A percentile compares a stretch with the other conserved stretches of the same genome.
phyloP scores from a whole-genome alignment of 2,797 vertebrate species.

The Streptopelia turtur region DNA sequence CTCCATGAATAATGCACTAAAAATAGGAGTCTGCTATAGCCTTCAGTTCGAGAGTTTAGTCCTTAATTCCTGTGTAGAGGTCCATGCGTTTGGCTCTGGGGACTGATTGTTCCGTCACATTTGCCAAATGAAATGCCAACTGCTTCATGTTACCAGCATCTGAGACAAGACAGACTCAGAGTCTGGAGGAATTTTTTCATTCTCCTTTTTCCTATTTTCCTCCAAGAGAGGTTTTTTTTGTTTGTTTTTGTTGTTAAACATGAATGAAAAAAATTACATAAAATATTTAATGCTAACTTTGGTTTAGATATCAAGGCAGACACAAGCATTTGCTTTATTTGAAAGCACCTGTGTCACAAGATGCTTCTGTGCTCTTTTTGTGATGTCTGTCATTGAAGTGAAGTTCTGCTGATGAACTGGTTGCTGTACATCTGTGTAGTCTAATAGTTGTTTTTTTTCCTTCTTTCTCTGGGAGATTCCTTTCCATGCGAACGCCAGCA shows the following conservation, averaged over 20 bases:
- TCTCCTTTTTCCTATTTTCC: not conserved
- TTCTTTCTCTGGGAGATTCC: not conserved
- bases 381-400: not conserved
- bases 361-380: not conserved
- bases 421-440: not conserved
- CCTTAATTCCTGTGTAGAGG: not conserved
- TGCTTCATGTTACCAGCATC: not conserved
- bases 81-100: not conserved
- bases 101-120: not conserved
- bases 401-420: not conserved
- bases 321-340: not conserved
- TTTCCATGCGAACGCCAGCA: not conserved
- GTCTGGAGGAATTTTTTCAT: not conserved
- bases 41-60: not conserved
- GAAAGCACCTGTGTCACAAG: not conserved
- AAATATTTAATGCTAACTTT: not conserved
- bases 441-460: not conserved
- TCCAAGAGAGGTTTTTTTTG: not conserved
- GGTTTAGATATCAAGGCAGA: not conserved
- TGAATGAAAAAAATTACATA: not conserved
- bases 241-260: not conserved
- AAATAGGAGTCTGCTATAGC: not conserved
- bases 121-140: not conserved
- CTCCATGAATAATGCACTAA: conserved; percentile 29
- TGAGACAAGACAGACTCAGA: not conserved